Percentiles rank a stretch among this genome's conserved stretches.
Conservation (phyloP, 1,140 invertebrate species). For the Ips typographus region DNA sequence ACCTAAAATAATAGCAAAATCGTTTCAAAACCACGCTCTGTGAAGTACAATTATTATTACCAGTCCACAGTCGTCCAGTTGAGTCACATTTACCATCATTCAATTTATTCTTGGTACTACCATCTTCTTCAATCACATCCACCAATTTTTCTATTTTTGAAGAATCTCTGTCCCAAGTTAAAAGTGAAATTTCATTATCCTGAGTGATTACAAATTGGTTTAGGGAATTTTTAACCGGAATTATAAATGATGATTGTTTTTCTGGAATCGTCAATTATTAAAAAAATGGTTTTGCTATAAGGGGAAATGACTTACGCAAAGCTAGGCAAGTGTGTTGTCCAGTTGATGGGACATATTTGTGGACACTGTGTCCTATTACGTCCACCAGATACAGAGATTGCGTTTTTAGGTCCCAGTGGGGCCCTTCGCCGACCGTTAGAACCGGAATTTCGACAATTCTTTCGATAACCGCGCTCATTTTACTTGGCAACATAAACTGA, state of each 20-base stretch:
- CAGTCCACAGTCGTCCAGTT: slow-evolving; percentile 68
- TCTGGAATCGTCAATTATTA: slow-evolving; percentile 19
- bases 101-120: slow-evolving; percentile 61
- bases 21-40: neutral
- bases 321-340: slow-evolving; percentile 42
- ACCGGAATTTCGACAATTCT: slow-evolving; percentile 33
- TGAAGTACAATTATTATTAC: slow-evolving; percentile 38
- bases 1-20: too few relatives aligned
- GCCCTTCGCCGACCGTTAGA: slow-evolving; percentile 60
- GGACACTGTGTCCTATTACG: slow-evolving; percentile 58
- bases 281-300: neutral
- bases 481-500: too few relatives aligned
- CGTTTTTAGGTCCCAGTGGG: slow-evolving; percentile 65
- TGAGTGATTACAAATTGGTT: slow-evolving; percentile 66
- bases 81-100: slow-evolving; percentile 88
- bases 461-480: slow-evolving; percentile 32
- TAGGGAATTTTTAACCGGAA: slow-evolving; percentile 65
- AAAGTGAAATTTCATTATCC: slow-evolving; percentile 59
- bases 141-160: slow-evolving; percentile 38
- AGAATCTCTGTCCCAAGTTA: slow-evolving; percentile 66
- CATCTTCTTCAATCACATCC: slow-evolving; percentile 53
- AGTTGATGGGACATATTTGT: slow-evolving; percentile 45
- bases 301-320: slow-evolving; percentile 38
- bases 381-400: slow-evolving; percentile 70
- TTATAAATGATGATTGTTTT: slow-evolving; percentile 52